A percentile compares a stretch with the other conserved stretches of the same genome.
These are phyloP conservation scores for Alouatta palliata DNA, from an alignment of 2,113 vertebrate species.

Conservation along the genomic window DNA sequence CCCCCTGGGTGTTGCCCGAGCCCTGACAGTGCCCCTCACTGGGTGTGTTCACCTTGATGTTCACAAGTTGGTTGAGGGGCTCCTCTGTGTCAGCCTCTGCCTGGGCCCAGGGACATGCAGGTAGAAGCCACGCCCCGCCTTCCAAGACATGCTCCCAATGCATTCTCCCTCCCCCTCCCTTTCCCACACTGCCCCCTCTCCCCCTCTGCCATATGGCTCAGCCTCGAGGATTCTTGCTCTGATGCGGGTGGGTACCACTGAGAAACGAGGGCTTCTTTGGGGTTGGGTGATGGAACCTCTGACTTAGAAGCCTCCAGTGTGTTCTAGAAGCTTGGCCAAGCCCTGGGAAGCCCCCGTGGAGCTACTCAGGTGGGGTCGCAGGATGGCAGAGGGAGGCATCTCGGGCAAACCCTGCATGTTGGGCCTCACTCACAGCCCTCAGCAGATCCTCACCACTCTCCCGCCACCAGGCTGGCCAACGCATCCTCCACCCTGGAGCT, in stretches of 20 bases:
- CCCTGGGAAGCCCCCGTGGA: not conserved
- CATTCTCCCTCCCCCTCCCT: not conserved
- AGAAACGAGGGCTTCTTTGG: not conserved
- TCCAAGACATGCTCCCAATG: not conserved
- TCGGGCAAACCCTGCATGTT: accelerated
- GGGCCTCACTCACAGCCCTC: not conserved
- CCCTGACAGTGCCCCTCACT: accelerated
- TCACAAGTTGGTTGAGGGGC: accelerated
- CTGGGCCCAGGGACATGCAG: not conserved
- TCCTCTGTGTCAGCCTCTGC: not conserved
- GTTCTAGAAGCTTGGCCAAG: not conserved
- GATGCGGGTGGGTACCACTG: too few relatives aligned
- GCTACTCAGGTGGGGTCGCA: too few relatives aligned
- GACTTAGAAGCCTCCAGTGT: not conserved
- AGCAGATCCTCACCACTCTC: not conserved
- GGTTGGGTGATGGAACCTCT: not conserved
- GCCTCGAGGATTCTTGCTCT: not conserved
- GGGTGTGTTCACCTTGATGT: accelerated
- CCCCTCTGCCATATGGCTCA: not conserved
- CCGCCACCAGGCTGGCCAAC: not conserved
- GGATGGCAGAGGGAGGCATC: not conserved
- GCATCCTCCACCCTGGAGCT: accelerated
- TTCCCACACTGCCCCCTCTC: not conserved
- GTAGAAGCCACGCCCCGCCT: not conserved
- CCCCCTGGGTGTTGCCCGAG: accelerated